Base-by-base conservation (phyloP, 2,113 vertebrate species). In the Oryzias melastigma region DNA sequence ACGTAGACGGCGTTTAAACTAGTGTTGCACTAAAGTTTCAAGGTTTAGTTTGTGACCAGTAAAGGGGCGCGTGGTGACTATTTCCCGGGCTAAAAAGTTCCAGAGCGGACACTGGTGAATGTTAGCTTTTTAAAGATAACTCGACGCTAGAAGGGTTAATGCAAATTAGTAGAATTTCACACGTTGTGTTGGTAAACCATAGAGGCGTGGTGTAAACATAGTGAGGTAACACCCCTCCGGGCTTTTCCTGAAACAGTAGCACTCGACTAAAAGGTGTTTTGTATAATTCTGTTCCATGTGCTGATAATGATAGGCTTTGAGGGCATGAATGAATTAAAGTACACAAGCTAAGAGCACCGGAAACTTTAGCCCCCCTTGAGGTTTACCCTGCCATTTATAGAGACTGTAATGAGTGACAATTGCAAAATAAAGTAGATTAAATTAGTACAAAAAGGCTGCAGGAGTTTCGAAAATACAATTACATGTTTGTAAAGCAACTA, bases 191-290 rank as follows among this genome's bases (percentile, higher is more conserved):
- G 47, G 71, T 85, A 83, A 86, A 83, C 77, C 82, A 58, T 27
- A 29, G 74, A 82, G 87, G 80, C 74, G 77, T 78, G 77, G 70
- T 80, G 73, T 80, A 75, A 84, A 81, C 77, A 68, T 61, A 29
- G 43, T 3, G 24, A 43, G 35, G 50, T 17, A 56, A 63, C 63
- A 73, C 42, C 16, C 45, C 18, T 27, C 58, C 4, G 6, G 59
- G 35, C 40, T 62, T 52, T 66, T 61, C 70, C 22, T 43, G 40
- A 47, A 5, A n/a, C n/a, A 42, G 41, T 22, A 20, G 24, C 12
- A n/a, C 51, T 18, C 8, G 46, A 10, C 4, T 18, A 45, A 53
- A 22, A 51, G 17, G 27, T 35, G 19, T 48, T 50, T n/a, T 47
- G 15, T 35, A 27, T 52, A 27, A 55, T 41, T 22, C 24, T 7